Evolutionary conservation across 2,888 invertebrate genomes (phyloP).

Genomic region (Hirtodrosophila duncani): DNA sequence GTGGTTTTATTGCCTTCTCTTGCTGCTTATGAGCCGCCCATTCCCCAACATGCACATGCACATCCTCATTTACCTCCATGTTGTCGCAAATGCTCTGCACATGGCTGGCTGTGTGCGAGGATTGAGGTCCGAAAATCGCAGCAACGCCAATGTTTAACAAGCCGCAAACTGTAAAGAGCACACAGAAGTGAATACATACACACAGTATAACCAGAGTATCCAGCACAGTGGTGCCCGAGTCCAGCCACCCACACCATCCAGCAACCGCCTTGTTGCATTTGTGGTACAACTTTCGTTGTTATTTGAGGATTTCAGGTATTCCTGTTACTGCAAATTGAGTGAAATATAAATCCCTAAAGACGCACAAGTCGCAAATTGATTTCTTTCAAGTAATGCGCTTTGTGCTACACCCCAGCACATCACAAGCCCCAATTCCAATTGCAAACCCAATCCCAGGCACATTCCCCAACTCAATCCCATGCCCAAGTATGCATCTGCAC

Average conservation of each 20-base stretch:
- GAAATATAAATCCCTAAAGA: conserved; percentile 33
- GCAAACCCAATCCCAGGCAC: conserved; percentile 4
- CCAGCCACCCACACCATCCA: too few relatives aligned
- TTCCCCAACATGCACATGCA: neutral
- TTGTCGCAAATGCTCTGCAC: conserved; percentile 97
- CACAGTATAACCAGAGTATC: too few relatives aligned
- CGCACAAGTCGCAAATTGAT: conserved; percentile 53
- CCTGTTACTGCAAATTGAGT: conserved; percentile 23
- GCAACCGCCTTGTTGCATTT: too few relatives aligned
- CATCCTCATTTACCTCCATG: conserved; percentile 83
- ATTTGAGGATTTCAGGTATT: neutral
- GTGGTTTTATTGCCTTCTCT: conserved; percentile 5
- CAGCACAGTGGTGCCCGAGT: too few relatives aligned
- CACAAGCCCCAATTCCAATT: conserved; percentile 10
- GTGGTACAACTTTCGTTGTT: too few relatives aligned
- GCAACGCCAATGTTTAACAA: conserved; percentile 92
- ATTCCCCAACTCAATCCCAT: neutral
- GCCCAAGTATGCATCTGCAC: conserved; percentile 14
- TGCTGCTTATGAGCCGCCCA: neutral
- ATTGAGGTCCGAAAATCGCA: conserved; percentile 96
- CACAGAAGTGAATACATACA: conserved; percentile 11
- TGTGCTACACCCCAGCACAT: conserved; percentile 16
- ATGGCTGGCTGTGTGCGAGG: conserved; percentile 92
- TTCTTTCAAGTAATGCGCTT: conserved; percentile 50
- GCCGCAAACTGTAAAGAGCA: conserved; percentile 86